phyloP scores from a whole-genome alignment of 2,113 vertebrate genomes.

The Pteropus alecto region DNA sequence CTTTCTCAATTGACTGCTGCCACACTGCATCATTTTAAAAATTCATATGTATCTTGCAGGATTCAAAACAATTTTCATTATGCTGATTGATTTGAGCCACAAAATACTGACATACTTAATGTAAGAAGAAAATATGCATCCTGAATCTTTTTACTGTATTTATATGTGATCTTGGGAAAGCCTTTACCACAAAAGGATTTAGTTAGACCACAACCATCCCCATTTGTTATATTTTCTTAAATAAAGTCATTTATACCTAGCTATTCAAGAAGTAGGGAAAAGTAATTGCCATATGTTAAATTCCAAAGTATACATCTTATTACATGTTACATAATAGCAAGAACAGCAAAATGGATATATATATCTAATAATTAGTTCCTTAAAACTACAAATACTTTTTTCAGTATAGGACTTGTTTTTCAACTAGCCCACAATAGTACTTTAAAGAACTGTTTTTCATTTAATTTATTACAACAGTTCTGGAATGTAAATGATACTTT shows the following conservation, averaged over 20 bases:
- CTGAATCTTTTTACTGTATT: neutral
- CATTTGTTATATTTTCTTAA: neutral
- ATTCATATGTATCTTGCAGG: neutral
- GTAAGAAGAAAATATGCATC: neutral
- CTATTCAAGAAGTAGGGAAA: neutral
- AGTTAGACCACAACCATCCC: neutral
- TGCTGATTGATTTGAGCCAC: neutral
- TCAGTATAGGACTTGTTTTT: neutral
- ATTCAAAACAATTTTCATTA: neutral
- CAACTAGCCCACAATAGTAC: neutral
- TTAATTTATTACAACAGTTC: neutral
- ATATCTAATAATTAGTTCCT: neutral
- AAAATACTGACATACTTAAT: neutral
- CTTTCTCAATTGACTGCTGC: neutral
- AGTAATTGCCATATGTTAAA: neutral
- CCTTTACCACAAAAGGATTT: neutral
- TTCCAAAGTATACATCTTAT: neutral
- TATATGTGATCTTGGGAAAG: neutral
- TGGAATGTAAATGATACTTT: neutral
- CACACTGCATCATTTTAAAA: neutral
- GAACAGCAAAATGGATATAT: neutral
- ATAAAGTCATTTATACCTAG: neutral
- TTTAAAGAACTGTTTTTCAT: neutral
- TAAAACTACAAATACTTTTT: neutral
- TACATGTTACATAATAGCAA: neutral